Evolutionary conservation across 2,888 invertebrate species (phyloP).

Genomic region (Drosophila melanosoma): DNA sequence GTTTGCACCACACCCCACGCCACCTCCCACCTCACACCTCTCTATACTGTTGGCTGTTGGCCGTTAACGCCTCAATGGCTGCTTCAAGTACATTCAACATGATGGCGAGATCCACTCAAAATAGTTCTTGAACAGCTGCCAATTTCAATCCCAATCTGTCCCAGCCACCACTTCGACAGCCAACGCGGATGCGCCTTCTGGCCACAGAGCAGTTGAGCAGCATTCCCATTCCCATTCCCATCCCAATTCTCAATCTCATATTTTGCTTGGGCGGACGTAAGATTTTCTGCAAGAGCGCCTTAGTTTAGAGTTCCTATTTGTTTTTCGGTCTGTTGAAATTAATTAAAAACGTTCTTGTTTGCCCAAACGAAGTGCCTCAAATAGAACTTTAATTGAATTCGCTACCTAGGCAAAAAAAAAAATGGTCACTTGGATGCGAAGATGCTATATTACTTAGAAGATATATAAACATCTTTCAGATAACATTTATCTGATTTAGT

Average conservation of each 20-base stretch:
- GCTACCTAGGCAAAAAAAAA: conserved; percentile 39
- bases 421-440: conserved; percentile 51
- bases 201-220: not conserved
- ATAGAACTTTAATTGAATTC: conserved; percentile 74
- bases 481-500: conserved; percentile 31
- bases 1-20: conserved; percentile 8
- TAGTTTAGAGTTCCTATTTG: conserved; percentile 66
- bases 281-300: conserved; percentile 69
- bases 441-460: conserved; percentile 50
- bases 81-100: conserved; percentile 37
- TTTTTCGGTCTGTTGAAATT: conserved; percentile 83
- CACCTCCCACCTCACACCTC: not conserved
- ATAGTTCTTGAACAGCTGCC: conserved; percentile 76
- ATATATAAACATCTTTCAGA: conserved; percentile 9
- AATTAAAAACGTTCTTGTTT: conserved; percentile 82
- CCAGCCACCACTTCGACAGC: conserved; percentile 43
- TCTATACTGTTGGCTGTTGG: not conserved
- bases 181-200: conserved; percentile 53
- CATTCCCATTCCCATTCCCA: conserved; percentile 6
- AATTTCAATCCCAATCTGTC: conserved; percentile 48
- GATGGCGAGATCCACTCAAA: conserved; percentile 53
- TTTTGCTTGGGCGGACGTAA: conserved; percentile 26
- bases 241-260: not conserved
- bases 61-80: conserved; percentile 56
- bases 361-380: conserved; percentile 71